These are phyloP conservation scores for Sinelater perroti DNA, from an alignment of 2,888 invertebrate genomes.

Conservation along the genomic window DNA sequence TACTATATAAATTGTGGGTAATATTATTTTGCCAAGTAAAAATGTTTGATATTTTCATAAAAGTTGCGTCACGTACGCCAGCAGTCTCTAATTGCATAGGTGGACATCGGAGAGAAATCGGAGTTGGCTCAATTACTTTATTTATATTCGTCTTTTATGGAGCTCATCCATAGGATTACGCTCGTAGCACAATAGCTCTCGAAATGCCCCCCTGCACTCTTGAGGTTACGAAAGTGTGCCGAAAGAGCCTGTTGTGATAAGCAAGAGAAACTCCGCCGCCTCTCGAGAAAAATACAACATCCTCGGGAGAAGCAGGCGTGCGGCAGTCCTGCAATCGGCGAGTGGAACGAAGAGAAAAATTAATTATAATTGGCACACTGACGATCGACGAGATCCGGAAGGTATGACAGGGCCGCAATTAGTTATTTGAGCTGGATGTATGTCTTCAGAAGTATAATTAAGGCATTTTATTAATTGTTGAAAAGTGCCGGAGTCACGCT, in stretches of 20 bases:
- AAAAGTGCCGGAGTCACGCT: conserved; percentile 7
- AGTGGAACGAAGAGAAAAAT: conserved; percentile 3
- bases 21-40: no score
- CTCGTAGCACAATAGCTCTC: not conserved
- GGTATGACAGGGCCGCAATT: conserved; percentile 11
- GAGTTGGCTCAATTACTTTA: not conserved
- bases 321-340: not conserved
- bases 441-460: conserved; percentile 11
- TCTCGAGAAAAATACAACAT: conserved; percentile 5
- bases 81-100: no score
- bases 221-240: conserved; percentile 12
- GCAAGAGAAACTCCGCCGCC: conserved; percentile 1
- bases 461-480: conserved; percentile 18
- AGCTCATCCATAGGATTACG: not conserved
- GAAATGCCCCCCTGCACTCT: not conserved
- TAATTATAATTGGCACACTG: conserved; percentile 10
- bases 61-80: no score
- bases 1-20: no score
- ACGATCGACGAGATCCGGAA: conserved; percentile 6
- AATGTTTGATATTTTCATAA: no score
- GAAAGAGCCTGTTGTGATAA: conserved; percentile 11
- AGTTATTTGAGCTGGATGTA: conserved; percentile 14
- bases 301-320: not conserved
- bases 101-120: no score
- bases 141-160: conserved; percentile 5